A percentile compares a stretch with the other conserved stretches of the same genome.
These are phyloP conservation scores for Heliornis fulica DNA, from an alignment of 2,113 vertebrate genomes.

Conservation along the genomic window DNA sequence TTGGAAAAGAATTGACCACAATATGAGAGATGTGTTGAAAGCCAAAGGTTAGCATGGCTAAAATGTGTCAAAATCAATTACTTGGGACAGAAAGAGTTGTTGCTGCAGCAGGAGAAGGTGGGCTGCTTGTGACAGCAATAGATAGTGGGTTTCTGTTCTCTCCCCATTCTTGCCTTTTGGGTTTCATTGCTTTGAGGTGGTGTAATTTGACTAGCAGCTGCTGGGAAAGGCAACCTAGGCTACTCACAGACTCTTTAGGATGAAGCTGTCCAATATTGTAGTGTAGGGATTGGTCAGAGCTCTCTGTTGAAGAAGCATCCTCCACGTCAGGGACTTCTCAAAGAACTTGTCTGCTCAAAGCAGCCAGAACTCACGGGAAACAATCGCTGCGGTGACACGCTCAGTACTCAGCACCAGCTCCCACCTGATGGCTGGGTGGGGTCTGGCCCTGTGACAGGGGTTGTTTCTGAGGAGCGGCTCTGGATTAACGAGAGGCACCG, in stretches of 20 bases:
- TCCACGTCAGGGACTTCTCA: not conserved
- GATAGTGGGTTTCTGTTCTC: not conserved
- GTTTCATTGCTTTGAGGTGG: constrained; percentile 20
- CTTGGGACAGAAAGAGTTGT: not conserved
- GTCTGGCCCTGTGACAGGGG: not conserved
- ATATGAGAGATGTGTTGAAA: constrained; percentile 29
- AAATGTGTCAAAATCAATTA: constrained; percentile 44
- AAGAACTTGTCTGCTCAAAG: not conserved
- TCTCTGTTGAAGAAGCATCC: not conserved
- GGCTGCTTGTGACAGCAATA: not conserved
- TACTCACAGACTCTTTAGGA: not conserved
- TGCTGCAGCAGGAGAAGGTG: constrained; percentile 9
- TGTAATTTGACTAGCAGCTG: not conserved
- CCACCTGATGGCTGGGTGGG: not conserved
- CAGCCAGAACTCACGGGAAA: not conserved
- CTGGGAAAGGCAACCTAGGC: not conserved
- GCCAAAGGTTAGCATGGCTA: constrained; percentile 29
- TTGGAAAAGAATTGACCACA: constrained; percentile 34
- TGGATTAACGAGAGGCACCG: not conserved
- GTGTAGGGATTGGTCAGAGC: not conserved
- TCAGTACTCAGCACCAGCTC: not conserved
- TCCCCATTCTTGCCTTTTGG: not conserved
- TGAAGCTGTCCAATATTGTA: not conserved
- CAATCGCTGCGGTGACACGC: not conserved
- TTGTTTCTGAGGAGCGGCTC: not conserved